Evolutionary conservation across 1,140 invertebrate genomes (phyloP).

Genomic region (Limonius californicus): DNA sequence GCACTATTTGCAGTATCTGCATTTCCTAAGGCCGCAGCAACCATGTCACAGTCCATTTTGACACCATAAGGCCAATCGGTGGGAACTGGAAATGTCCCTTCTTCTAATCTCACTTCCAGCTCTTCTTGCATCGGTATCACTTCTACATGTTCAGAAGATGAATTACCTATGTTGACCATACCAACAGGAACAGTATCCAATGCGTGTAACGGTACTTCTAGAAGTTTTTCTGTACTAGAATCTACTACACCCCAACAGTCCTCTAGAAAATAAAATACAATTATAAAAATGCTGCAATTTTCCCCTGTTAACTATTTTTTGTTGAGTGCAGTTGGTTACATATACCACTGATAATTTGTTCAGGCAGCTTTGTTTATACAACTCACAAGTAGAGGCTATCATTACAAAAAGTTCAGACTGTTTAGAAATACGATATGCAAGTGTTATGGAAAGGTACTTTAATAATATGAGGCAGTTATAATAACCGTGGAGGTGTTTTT

Average conservation of each 20-base stretch:
- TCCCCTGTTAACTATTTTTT: no score
- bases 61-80: constrained; percentile 45
- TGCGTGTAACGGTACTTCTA: constrained; percentile 44
- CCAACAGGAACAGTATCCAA: constrained; percentile 40
- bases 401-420: neutral
- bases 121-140: constrained; percentile 54
- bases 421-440: neutral
- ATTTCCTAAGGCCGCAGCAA: constrained; percentile 38
- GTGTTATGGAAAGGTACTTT: neutral
- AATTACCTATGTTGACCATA: constrained; percentile 38
- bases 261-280: constrained; percentile 29
- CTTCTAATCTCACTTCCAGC: constrained; percentile 50
- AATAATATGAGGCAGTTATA: no score
- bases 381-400: neutral
- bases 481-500: no score
- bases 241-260: constrained; percentile 50
- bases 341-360: no score
- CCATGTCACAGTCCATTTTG: constrained; percentile 46
- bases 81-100: constrained; percentile 46
- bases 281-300: no score
- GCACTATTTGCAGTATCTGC: constrained; percentile 24
- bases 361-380: no score
- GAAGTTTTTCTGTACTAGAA: constrained; percentile 49
- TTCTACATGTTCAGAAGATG: constrained; percentile 44
- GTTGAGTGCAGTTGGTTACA: no score